Percentiles rank a stretch among this genome's conserved stretches.
phyloP scores from a whole-genome alignment of 2,888 invertebrate species.

The Linhomoeus sp. region DNA sequence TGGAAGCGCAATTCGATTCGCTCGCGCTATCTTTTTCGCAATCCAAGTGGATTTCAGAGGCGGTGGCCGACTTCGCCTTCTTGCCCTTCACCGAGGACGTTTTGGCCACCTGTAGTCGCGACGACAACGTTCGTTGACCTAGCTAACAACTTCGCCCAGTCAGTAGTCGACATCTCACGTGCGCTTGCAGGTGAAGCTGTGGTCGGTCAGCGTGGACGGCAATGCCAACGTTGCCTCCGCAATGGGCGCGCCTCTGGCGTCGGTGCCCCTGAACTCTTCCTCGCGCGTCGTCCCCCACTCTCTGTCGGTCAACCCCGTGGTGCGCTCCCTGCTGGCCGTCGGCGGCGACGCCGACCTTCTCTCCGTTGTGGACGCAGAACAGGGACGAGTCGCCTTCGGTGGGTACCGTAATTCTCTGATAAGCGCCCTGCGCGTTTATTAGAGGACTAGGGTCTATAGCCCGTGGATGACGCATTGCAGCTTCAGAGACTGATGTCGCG shows the following conservation, averaged over 20 bases:
- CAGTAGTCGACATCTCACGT: no score
- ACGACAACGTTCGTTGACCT: conserved; percentile 30
- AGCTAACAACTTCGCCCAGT: no score
- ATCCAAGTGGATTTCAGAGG: no score
- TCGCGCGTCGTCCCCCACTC: conserved; percentile 4
- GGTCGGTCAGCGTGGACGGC: conserved; percentile 57
- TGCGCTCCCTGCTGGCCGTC: conserved; percentile 66
- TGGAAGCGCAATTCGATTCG: no score
- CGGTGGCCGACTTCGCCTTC: conserved; percentile 81
- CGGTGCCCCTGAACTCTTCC: conserved; percentile 2
- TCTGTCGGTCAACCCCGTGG: conserved; percentile 50
- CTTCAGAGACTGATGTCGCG: no score
- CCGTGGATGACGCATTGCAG: no score
- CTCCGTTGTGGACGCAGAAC: conserved; percentile 67
- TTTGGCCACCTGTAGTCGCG: conserved; percentile 53
- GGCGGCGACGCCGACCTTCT: conserved; percentile 53
- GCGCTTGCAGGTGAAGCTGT: conserved; percentile 69
- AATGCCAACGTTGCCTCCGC: not conserved
- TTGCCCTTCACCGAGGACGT: conserved; percentile 85
- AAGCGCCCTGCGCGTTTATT: no score
- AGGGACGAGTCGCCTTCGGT: conserved; percentile 21
- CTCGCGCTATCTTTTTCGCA: no score
- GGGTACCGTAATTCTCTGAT: not conserved
- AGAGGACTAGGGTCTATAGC: no score
- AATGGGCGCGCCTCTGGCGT: not conserved